Evolutionary conservation across 2,888 invertebrate species (phyloP).

Genomic region (Crossocerus cetratus): DNA sequence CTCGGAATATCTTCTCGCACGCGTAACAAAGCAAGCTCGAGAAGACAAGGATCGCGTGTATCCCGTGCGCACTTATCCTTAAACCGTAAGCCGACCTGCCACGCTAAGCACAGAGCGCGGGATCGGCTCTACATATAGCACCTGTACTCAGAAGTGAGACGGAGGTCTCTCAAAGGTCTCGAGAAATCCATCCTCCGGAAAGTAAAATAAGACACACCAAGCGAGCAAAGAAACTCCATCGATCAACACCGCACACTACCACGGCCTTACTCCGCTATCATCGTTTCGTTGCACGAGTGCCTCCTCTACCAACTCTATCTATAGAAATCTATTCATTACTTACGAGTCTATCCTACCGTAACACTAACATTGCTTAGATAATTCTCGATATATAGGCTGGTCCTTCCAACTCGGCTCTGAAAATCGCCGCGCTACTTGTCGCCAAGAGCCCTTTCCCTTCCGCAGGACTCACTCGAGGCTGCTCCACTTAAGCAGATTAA

Average conservation of each 20-base stretch:
- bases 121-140: too few relatives aligned
- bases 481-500: not conserved
- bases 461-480: constrained; percentile 8
- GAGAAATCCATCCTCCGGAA: not conserved
- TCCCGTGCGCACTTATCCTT: too few relatives aligned
- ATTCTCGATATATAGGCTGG: not conserved
- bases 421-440: constrained; percentile 33
- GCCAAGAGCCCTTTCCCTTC: not conserved
- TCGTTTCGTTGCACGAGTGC: constrained; percentile 11
- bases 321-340: constrained; percentile 26
- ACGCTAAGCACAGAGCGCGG: too few relatives aligned
- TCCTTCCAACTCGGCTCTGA: constrained; percentile 25
- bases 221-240: not conserved
- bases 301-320: constrained; percentile 16
- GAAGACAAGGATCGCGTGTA: too few relatives aligned
- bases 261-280: constrained; percentile 1
- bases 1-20: too few relatives aligned
- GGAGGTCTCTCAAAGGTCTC: too few relatives aligned
- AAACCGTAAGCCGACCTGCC: too few relatives aligned
- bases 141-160: too few relatives aligned
- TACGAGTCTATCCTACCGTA: constrained; percentile 1
- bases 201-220: not conserved
- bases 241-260: constrained; percentile 10
- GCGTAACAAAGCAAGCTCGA: too few relatives aligned
- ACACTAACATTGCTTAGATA: not conserved